Evolutionary conservation across 2,113 vertebrate genomes (phyloP), one percentile per base, ranked within the genome.

Genomic region (Pandion haliaetus): DNA sequence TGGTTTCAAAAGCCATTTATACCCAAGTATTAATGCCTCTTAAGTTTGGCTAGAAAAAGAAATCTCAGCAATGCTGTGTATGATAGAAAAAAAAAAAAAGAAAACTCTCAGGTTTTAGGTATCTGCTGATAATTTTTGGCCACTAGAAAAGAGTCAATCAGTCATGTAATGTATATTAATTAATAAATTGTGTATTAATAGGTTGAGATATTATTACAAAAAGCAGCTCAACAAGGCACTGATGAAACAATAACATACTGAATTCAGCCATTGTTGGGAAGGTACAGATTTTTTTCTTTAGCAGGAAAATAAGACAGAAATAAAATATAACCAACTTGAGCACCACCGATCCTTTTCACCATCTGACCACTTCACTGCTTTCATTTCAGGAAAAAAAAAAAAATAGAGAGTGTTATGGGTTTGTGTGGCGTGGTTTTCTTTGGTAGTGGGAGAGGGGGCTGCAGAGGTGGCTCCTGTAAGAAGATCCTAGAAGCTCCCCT

Each of bases 51-150:
- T 49, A 13, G 18, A 5, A 65, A 50, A 81, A 28, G 2, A 42
- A 6, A 78, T 52, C 8, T 42, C 21, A 50, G 7, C 4, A 45
- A 36, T 49, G 5, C 1, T 45, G 8, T n/a, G 5, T 29, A 47
- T 42, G 17, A 55, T 14, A 54, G 38, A 14, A 3, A 9, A 50
- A 31, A 26, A 32, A 34, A 34, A 59, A 13, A 28, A 23, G 14
- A 59, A 45, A 17, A 0, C 0, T 3, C 6, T 21, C 28, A 34
- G 4, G 3, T 15, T 70, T 47, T 34, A 59, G 16, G 1, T 25
- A 52, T 34, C 12, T 10, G 38, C 14, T 52, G 24, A n/a, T 34
- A 65, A 58, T 13, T 81, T 71, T 54, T 67, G 16, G 3, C 25
- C 24, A n/a, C 14, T 54, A 42, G 12, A 72, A 65, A 87, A 62